A percentile compares a stretch with the other conserved stretches of the same genome.
phyloP scores from a whole-genome alignment of 1,140 invertebrate genomes.

The Drosophila erecta region DNA sequence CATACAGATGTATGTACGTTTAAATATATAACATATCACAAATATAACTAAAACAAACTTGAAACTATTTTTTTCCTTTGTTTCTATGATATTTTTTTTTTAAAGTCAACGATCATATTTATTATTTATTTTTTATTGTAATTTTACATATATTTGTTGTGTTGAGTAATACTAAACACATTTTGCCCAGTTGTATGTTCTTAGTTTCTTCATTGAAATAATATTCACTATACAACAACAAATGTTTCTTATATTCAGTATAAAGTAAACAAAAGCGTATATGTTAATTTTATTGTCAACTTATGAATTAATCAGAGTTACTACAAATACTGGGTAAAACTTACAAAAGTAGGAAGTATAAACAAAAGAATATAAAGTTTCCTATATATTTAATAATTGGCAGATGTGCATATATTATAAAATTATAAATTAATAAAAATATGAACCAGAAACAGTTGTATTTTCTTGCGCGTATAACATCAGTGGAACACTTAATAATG shows the following conservation, averaged over 20 bases:
- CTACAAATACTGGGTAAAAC: slow-evolving; percentile 58
- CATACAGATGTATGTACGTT: slow-evolving; percentile 17
- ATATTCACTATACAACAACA: background rate
- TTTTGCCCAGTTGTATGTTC: background rate
- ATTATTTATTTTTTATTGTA: too few species aligned
- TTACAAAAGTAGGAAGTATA: slow-evolving; percentile 43
- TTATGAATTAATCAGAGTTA: slow-evolving; percentile 60
- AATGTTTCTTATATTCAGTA: background rate
- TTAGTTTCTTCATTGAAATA: background rate
- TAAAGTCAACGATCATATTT: background rate
- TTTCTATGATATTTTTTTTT: background rate
- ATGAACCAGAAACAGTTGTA: slow-evolving; percentile 25
- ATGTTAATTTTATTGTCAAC: slow-evolving; percentile 29
- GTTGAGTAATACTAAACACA: background rate
- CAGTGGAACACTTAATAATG: too few species aligned
- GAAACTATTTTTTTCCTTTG: background rate
- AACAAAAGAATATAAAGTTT: slow-evolving; percentile 69
- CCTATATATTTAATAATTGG: slow-evolving; percentile 74
- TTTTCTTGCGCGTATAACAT: background rate
- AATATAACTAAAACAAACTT: slow-evolving; percentile 10
- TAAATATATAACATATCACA: slow-evolving; percentile 35
- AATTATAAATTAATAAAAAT: slow-evolving; percentile 70
- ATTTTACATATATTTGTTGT: slow-evolving; percentile 1
- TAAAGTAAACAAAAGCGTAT: slow-evolving; percentile 5
- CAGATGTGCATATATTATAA: slow-evolving; percentile 79